Evolutionary conservation across 2,113 vertebrate species (phyloP), one percentile per base, ranked within the genome.

Genomic region (Desmodus rotundus): DNA sequence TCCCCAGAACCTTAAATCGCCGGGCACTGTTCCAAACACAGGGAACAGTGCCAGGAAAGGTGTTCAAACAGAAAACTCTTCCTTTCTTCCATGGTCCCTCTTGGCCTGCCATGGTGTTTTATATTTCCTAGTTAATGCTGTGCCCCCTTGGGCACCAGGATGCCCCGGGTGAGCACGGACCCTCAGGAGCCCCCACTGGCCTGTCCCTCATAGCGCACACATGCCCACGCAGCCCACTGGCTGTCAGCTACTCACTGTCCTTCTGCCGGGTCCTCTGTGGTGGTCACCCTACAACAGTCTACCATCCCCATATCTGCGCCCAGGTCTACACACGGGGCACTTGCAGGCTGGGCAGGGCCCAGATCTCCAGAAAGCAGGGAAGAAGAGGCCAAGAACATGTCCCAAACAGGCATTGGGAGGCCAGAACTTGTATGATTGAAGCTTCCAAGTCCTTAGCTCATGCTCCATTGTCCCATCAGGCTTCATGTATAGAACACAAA

Each of bases 181-280:
- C 38, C 31, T 61, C 50, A 41, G 0, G 24, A 73, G 56, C 33
- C n/a, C 38, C 6, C 3, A 28, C 8, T 15, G 36, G 20, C 16
- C 45, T 54, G 11, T 22, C 31, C 36, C 2, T 54, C 61, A 36
- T 28, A 56, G 36, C 5, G 3, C 15, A 43, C 17, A 11, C n/a
- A 3, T 38, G 16, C 7, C 0, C 22, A 15, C 7, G 0, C 22
- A 15, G 7, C 76, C 65, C 33, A 2, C 7, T 16, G 24, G 24
- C 61, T 45, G 14, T 31, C 4, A 17, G 0, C 5, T 12, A 47
- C 1, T 26, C 33, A 16, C 28, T 24, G 1, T 0, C 10, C 41
- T 28, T 67, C 33, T 1, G 1, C 24, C 52, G 28, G 28, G 13
- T 24, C 63, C 22, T 65, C 52, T 36, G 7, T 2, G 0, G 2